phyloP scores from a whole-genome alignment of 2,888 invertebrate species.

The Hololepta plana region DNA sequence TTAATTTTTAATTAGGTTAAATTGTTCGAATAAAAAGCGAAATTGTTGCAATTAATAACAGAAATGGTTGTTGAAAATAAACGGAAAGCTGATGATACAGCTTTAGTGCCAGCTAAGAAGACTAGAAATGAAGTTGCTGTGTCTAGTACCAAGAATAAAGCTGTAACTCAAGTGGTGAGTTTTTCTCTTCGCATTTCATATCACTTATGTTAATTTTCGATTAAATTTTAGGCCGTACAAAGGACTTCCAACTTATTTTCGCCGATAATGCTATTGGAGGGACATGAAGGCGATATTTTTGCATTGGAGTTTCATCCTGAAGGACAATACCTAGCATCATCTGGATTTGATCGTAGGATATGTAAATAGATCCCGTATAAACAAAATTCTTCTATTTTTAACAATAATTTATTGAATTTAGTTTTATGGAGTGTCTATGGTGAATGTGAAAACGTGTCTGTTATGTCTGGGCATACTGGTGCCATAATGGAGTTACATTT shows the following conservation, averaged over 20 bases:
- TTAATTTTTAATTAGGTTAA: too few species aligned
- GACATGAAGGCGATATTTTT: slow-evolving; percentile 94
- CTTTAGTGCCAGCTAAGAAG: slow-evolving; percentile 45
- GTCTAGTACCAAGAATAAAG: slow-evolving; percentile 53
- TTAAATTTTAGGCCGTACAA: slow-evolving; percentile 36
- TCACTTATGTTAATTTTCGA: slow-evolving; percentile 5
- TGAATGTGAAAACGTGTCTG: slow-evolving; percentile 92
- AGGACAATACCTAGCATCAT: slow-evolving; percentile 83
- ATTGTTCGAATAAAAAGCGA: too few species aligned
- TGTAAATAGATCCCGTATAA: slow-evolving; percentile 43
- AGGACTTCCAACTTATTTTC: slow-evolving; percentile 78
- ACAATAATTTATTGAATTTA: slow-evolving; percentile 28
- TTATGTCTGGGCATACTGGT: slow-evolving; percentile 87
- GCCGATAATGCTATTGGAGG: slow-evolving; percentile 90
- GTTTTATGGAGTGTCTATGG: slow-evolving; percentile 94
- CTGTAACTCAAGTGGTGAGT: slow-evolving; percentile 55
- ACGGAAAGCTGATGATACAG: slow-evolving; percentile 42
- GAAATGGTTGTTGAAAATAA: slow-evolving; percentile 32
- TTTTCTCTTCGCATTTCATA: not conserved
- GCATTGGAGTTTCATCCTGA: slow-evolving; percentile 89
- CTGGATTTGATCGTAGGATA: slow-evolving; percentile 89
- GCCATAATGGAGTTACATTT: slow-evolving; percentile 88
- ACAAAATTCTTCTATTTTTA: slow-evolving; percentile 1
- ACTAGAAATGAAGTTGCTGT: slow-evolving; percentile 54
- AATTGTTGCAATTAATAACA: too few species aligned